These are phyloP conservation scores for Ectemnius cavifrons DNA, from an alignment of 2,888 invertebrate genomes.

Conservation along the genomic window DNA sequence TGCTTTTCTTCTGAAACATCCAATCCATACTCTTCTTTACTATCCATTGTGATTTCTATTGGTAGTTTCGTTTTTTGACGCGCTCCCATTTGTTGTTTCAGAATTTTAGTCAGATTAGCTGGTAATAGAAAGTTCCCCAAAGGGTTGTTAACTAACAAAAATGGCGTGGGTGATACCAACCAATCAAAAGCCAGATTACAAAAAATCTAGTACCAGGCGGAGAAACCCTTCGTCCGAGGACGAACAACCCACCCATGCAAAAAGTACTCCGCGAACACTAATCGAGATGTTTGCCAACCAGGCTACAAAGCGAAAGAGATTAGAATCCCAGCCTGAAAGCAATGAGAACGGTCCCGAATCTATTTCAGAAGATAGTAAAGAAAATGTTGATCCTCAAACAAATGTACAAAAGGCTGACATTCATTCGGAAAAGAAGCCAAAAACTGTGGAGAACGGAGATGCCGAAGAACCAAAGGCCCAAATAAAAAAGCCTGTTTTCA, in stretches of 20 bases:
- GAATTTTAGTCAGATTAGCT: too few relatives aligned
- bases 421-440: conserved; percentile 47
- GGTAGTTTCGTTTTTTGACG: too few relatives aligned
- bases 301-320: conserved; percentile 24
- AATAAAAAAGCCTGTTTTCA: conserved; percentile 30
- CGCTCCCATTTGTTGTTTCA: too few relatives aligned
- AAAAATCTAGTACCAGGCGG: neutral
- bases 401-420: conserved; percentile 16
- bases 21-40: too few relatives aligned
- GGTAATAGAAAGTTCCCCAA: too few relatives aligned
- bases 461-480: conserved; percentile 15
- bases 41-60: too few relatives aligned
- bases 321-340: neutral
- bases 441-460: conserved; percentile 27
- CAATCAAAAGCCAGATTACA: conserved; percentile 9
- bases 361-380: conserved; percentile 25
- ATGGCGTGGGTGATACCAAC: neutral
- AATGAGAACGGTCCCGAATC: neutral
- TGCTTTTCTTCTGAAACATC: too few relatives aligned
- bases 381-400: conserved; percentile 27
- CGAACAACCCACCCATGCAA: too few relatives aligned
- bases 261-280: neutral
- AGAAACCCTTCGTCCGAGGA: neutral
- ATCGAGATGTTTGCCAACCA: conserved; percentile 36
- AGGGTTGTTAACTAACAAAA: too few relatives aligned